Conservation (phyloP, 1,140 invertebrate genomes). For the Drosophila guanche region DNA sequence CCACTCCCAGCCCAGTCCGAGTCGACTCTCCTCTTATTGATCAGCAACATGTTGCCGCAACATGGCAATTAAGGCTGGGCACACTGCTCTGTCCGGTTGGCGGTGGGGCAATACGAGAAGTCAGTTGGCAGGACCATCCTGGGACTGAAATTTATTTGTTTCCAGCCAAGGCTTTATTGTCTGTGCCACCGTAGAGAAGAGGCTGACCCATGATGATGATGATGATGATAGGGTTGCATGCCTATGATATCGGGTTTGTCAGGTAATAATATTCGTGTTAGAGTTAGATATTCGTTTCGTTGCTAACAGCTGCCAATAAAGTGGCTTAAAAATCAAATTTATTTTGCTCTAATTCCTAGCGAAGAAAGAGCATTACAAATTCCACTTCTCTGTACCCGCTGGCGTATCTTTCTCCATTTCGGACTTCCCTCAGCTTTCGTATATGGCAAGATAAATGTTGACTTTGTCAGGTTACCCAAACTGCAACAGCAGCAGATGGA, state of each 20-base stretch:
- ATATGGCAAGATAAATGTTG: slow-evolving; percentile 79
- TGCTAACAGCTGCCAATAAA: too few relatives aligned
- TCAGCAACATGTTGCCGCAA: slow-evolving; percentile 79
- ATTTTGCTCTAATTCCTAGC: neutral
- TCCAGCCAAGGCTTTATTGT: slow-evolving; percentile 65
- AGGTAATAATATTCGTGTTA: too few relatives aligned
- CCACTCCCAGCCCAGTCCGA: slow-evolving; percentile 9
- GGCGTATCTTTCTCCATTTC: slow-evolving; percentile 19
- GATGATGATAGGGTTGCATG: slow-evolving; percentile 20
- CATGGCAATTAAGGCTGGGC: slow-evolving; percentile 76
- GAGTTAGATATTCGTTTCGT: too few relatives aligned
- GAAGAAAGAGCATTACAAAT: slow-evolving; percentile 30
- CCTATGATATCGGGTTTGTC: neutral
- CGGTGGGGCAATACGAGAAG: slow-evolving; percentile 17
- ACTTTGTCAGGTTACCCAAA: slow-evolving; percentile 70
- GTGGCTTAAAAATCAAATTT: neutral
- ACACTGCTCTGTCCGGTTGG: slow-evolving; percentile 1
- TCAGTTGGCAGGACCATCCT: slow-evolving; percentile 31
- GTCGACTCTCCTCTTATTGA: slow-evolving; percentile 63
- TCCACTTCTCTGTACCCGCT: neutral
- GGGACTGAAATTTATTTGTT: slow-evolving; percentile 70
- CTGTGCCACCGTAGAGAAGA: slow-evolving; percentile 31
- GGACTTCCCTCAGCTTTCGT: slow-evolving; percentile 40
- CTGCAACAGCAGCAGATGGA: slow-evolving; percentile 19
- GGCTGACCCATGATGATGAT: slow-evolving; percentile 2